phyloP scores from a whole-genome alignment of 2,888 invertebrate genomes.

The Melanophora roralis region DNA sequence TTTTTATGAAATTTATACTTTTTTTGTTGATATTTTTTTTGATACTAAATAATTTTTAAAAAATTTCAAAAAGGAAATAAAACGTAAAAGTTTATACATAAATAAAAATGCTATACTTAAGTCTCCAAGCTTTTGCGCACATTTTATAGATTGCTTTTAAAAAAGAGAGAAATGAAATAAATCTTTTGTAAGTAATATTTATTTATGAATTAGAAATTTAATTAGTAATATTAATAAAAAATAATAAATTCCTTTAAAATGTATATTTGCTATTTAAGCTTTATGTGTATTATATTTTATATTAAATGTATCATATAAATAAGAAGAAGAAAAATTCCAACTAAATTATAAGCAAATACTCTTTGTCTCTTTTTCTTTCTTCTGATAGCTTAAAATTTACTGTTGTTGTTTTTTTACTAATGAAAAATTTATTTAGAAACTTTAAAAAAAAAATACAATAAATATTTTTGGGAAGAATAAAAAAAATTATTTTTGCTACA shows the following conservation, averaged over 20 bases:
- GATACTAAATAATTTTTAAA: neutral
- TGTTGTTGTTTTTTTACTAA: constrained; percentile 28
- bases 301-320: constrained; percentile 20
- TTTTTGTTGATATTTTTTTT: neutral
- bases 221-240: neutral
- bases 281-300: constrained; percentile 33
- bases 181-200: constrained; percentile 23
- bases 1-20: neutral
- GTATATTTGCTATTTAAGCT: constrained; percentile 5
- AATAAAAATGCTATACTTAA: neutral
- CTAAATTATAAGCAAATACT: neutral
- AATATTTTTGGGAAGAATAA: no score
- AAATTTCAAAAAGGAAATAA: neutral
- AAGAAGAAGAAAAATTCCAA: neutral
- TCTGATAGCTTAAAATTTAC: constrained; percentile 16
- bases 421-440: neutral
- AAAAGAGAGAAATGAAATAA: neutral
- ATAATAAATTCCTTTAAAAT: neutral
- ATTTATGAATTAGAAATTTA: constrained; percentile 11
- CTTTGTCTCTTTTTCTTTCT: neutral
- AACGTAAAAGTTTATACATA: neutral
- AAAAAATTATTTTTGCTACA: constrained; percentile 39
- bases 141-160: constrained; percentile 13
- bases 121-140: constrained; percentile 31
- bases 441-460: neutral